Conservation (phyloP, 1,140 invertebrate species). For the Calosoma granatense region DNA sequence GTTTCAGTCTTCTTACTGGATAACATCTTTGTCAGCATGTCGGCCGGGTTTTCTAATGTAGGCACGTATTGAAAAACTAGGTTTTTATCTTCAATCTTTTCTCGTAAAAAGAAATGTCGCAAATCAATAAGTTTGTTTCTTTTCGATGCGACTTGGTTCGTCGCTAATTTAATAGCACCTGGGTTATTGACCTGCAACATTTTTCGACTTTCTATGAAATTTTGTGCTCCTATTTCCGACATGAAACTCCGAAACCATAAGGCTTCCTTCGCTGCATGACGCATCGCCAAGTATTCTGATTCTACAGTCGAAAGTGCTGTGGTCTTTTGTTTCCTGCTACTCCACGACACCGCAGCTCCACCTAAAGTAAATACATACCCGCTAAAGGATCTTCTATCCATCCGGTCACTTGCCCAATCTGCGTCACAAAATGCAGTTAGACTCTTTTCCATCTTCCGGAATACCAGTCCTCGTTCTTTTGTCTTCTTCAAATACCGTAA, state of each 20-base stretch:
- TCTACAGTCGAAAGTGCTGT: conserved; percentile 22
- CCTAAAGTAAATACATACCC: conserved; percentile 19
- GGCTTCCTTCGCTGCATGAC: conserved; percentile 14
- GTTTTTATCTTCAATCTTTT: too few relatives aligned
- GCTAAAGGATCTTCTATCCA: conserved; percentile 22
- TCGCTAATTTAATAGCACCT: too few relatives aligned
- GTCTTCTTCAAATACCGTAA: background rate
- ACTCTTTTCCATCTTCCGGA: conserved; percentile 15
- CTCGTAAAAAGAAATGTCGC: too few relatives aligned
- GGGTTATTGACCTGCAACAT: too few relatives aligned
- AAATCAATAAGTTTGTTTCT: too few relatives aligned
- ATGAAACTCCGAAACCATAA: conserved; percentile 6
- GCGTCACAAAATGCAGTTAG: too few relatives aligned
- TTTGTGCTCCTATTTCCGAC: background rate
- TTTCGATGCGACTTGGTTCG: too few relatives aligned
- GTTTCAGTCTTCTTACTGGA: too few relatives aligned
- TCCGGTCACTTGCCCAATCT: conserved; percentile 16
- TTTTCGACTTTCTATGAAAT: too few relatives aligned
- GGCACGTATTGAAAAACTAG: too few relatives aligned
- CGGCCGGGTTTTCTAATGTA: too few relatives aligned
- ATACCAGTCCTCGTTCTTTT: background rate
- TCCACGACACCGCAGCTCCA: conserved; percentile 20
- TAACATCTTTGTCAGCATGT: too few relatives aligned
- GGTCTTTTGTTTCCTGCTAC: conserved; percentile 20
- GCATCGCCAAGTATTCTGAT: conserved; percentile 23